These are phyloP conservation scores for Fratercula arctica DNA, from an alignment of 2,797 vertebrate species.

Conservation along the genomic window DNA sequence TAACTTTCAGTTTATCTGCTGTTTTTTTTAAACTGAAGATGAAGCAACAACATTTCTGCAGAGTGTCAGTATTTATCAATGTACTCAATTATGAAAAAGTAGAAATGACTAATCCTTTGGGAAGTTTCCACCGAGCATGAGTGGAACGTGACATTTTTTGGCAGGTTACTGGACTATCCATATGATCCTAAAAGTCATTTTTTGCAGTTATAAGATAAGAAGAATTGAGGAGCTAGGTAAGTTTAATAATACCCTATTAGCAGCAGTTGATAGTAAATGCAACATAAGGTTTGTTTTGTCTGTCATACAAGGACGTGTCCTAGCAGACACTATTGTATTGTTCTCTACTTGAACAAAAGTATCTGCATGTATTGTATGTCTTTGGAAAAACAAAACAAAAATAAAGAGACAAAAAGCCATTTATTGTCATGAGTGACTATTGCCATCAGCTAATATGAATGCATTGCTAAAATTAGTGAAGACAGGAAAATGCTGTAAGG, in stretches of 20 bases:
- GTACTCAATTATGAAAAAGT: slow-evolving; percentile 40
- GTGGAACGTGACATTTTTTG: slow-evolving; percentile 57
- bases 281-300: slow-evolving; percentile 84
- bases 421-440: slow-evolving; percentile 74
- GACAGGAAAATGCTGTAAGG: slow-evolving; percentile 83
- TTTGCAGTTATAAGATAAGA: slow-evolving; percentile 76
- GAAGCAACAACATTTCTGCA: slow-evolving; percentile 33
- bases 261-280: slow-evolving; percentile 83
- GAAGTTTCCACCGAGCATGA: slow-evolving; percentile 47
- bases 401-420: slow-evolving; percentile 73
- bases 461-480: slow-evolving; percentile 81
- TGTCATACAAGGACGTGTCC: slow-evolving; percentile 78
- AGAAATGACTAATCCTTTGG: slow-evolving; percentile 31
- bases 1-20: slow-evolving; percentile 47
- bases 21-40: background rate
- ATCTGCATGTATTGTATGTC: slow-evolving; percentile 73
- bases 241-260: slow-evolving; percentile 80
- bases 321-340: slow-evolving; percentile 70
- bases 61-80: slow-evolving; percentile 32
- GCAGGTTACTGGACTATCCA: slow-evolving; percentile 69
- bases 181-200: slow-evolving; percentile 72
- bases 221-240: slow-evolving; percentile 77
- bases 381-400: slow-evolving; percentile 76
- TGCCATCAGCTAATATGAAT: slow-evolving; percentile 80
- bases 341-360: slow-evolving; percentile 74